Evolutionary conservation across 2,113 vertebrate genomes (phyloP), one percentile per base, ranked within the genome.

Genomic region (Myiopsitta monachus): DNA sequence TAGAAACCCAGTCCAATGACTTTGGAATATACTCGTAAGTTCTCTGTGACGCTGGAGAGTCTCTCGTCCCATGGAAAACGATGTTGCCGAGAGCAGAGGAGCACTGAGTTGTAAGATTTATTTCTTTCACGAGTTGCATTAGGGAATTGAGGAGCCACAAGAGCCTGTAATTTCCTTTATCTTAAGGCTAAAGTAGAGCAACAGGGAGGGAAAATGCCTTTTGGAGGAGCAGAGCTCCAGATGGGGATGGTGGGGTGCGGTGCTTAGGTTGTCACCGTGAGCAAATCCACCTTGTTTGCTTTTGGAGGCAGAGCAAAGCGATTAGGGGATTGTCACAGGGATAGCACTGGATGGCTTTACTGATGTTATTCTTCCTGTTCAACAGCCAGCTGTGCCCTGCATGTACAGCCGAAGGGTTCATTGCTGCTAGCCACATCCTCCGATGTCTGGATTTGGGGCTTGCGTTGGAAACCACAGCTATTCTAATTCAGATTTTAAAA

Each of bases 351-450:
- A 22, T 52, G 72, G 44, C 31, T 43, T 49, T 72, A 22, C 81
- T 75, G 69, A 3, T 61, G 47, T 70, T 72, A 31, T 69, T 78
- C 55, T 82, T 92, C 78, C 92, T 80, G 78, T 85, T 88, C n/a
- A n/a, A 72, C 78, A 69, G 70, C 72, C 85, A 86, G 83, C 88
- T 83, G 72, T 62, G 69, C 43, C 77, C 44, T 47, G 44, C 49
- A 5, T 41, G 54, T 78, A 19, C 6, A 9, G 79, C 87, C 8
- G 4, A 27, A 90, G 72, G 72, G 11, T 80, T 95, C 54, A 12
- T 28, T 90, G 87, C 82, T 94, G 79, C 85, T 85, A 74, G 82
- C 90, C 96, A 94, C 92, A 83, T 95, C 91, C 93, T 96, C 94
- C 73, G 69, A 84, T 83, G 77, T 61, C 92, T 94, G 87, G 26